These are phyloP conservation scores for Staurois parvus DNA, from an alignment of 2,797 vertebrate species.

Conservation along the genomic window DNA sequence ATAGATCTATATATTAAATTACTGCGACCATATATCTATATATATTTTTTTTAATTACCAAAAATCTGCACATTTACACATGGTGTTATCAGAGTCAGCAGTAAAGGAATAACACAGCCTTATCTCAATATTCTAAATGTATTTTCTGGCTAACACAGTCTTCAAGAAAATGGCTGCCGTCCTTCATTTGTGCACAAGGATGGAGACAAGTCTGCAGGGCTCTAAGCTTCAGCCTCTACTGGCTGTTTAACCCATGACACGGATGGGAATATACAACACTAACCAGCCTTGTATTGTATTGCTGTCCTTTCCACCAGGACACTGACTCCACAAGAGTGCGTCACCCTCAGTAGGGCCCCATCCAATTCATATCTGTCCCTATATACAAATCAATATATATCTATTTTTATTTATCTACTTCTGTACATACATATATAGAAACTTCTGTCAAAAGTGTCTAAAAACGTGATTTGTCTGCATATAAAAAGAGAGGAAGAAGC, in stretches of 20 bases:
- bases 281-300: not conserved
- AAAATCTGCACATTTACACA: not conserved
- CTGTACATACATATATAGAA: constrained; percentile 59
- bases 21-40: not conserved
- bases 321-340: not conserved
- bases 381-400: constrained; percentile 61
- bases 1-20: too few species aligned
- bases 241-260: not conserved
- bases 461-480: constrained; percentile 53
- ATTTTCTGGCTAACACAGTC: not conserved
- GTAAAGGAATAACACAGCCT: not conserved
- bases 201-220: not conserved
- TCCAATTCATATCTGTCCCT: constrained; percentile 15
- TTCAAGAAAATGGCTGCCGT: constrained; percentile 6
- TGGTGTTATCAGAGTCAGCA: not conserved
- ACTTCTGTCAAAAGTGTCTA: constrained; percentile 54
- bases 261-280: too few species aligned
- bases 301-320: not conserved
- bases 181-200: not conserved
- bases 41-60: too few species aligned
- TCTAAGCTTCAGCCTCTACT: not conserved
- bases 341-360: not conserved
- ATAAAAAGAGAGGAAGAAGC: constrained; percentile 46
- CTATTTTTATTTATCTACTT: constrained; percentile 43
- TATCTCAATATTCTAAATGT: not conserved